Evolutionary conservation across 2,797 vertebrate species (phyloP), one percentile per base, ranked within the genome.

Genomic region (Valencia hispanica): DNA sequence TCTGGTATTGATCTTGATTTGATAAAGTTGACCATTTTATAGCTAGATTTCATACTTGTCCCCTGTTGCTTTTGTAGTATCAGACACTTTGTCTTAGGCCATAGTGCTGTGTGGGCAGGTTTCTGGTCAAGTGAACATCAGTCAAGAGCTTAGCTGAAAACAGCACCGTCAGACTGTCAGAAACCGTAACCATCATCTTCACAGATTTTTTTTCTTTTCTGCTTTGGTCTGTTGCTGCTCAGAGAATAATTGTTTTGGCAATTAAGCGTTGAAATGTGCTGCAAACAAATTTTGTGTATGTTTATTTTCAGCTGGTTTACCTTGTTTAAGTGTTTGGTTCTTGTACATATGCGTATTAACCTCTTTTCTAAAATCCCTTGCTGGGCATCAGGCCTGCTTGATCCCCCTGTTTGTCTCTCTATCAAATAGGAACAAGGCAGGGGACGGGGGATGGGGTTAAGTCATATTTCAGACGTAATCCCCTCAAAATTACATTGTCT

Each of bases 391-490:
- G 89, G 86, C 89, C 87, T 81, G 78, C 83, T 84, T 88, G 78
- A 88, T 92, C 90, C 84, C 82, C 73, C 74, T 87, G 84, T 89
- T 93, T 87, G 36, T 88, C 78, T 86, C 79, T 84, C 79, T 77
- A 79, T 82, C 78, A 74, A 41, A 61, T 81, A 73, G 75, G 79
- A 79, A 89, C 66, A 73, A 70, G 79, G 66, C 83, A 68, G 53
- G n/a, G 20, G 76, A 79, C 50, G 84, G 89, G 80, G 85, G 89
- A 59, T 75, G 84, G 86, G 78, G 79, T 92, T 91, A 90, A 94
- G 79, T 94, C 87, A 93, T 87, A 91, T 91, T 89, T 92, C 86
- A 90, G 91, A 93, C 83, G 78, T 91, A 94, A 93, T 93, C 91
- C 74, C 76, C 43, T 80, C 77, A 74, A 86, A 72, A 79, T 92